Percentiles rank a stretch among this genome's conserved stretches.
Evolutionary conservation across 2,888 invertebrate genomes (phyloP).

Genomic region (Drosophila subquinaria): DNA sequence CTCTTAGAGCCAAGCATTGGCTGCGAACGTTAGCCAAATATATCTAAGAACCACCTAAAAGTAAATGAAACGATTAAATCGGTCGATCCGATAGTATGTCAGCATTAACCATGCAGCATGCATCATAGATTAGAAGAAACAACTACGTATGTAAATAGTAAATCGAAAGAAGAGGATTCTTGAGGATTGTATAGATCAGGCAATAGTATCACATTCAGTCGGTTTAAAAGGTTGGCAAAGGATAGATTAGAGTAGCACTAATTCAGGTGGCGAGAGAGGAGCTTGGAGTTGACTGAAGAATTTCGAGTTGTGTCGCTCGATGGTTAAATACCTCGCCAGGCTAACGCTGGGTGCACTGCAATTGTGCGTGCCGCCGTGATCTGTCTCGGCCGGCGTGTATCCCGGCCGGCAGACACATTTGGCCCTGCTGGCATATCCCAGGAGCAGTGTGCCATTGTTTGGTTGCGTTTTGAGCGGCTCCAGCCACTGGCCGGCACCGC

Average conservation of each 20-base stretch:
- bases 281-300: constrained; percentile 59
- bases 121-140: constrained; percentile 12
- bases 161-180: constrained; percentile 8
- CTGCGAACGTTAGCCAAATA: constrained; percentile 78
- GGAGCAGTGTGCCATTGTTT: constrained; percentile 40
- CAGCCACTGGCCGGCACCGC: constrained; percentile 90
- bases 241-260: constrained; percentile 24
- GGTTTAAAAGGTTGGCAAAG: constrained; percentile 14
- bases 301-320: constrained; percentile 72
- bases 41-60: constrained; percentile 84
- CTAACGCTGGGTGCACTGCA: constrained; percentile 89
- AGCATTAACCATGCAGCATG: constrained; percentile 27
- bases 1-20: constrained; percentile 33
- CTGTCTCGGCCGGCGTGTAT: constrained; percentile 83
- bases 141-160: constrained; percentile 1
- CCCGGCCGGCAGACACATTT: constrained; percentile 91
- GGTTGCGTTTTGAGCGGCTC: constrained; percentile 86
- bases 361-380: constrained; percentile 80
- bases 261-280: constrained; percentile 34
- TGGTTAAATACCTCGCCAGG: constrained; percentile 89
- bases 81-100: constrained; percentile 28
- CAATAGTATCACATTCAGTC: constrained; percentile 28
- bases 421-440: constrained; percentile 83
- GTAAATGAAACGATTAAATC: constrained; percentile 67
- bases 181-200: constrained; percentile 8